These are phyloP conservation scores for Magallana gigas DNA, from an alignment of 1,140 invertebrate species.

Conservation along the genomic window DNA sequence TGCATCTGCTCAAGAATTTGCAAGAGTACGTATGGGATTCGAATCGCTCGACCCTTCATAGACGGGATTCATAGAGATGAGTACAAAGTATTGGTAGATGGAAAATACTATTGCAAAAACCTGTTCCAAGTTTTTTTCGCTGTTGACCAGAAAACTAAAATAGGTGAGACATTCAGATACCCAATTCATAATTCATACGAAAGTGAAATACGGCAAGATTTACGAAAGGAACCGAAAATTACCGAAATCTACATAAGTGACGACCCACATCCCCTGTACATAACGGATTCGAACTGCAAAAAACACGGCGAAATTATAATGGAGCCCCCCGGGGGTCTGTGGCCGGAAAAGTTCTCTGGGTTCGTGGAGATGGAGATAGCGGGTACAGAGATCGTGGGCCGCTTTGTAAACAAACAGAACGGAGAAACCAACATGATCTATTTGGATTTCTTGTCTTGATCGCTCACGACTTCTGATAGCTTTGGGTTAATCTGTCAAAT, in stretches of 20 bases:
- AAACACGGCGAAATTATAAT: slow-evolving; percentile 39
- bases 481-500: too few relatives aligned
- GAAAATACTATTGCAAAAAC: slow-evolving; percentile 48
- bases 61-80: slow-evolving; percentile 18
- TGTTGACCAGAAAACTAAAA: slow-evolving; percentile 42
- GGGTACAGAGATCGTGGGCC: slow-evolving; percentile 50
- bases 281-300: slow-evolving; percentile 39
- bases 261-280: slow-evolving; percentile 8
- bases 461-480: background rate
- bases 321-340: slow-evolving; percentile 34
- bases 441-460: slow-evolving; percentile 26
- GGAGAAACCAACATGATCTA: background rate
- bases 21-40: slow-evolving; percentile 44
- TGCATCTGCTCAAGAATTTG: slow-evolving; percentile 45
- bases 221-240: slow-evolving; percentile 34
- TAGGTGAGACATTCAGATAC: slow-evolving; percentile 32
- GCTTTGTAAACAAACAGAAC: slow-evolving; percentile 12
- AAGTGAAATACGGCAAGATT: slow-evolving; percentile 36
- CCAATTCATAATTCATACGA: slow-evolving; percentile 42
- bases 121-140: slow-evolving; percentile 44
- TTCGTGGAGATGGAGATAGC: slow-evolving; percentile 47
- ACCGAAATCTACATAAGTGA: slow-evolving; percentile 32
- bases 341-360: slow-evolving; percentile 20
- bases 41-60: slow-evolving; percentile 23
- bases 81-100: slow-evolving; percentile 23